These are phyloP conservation scores for Psittacula cyanocephala DNA, from an alignment of 2,113 vertebrate genomes.

Conservation along the genomic window DNA sequence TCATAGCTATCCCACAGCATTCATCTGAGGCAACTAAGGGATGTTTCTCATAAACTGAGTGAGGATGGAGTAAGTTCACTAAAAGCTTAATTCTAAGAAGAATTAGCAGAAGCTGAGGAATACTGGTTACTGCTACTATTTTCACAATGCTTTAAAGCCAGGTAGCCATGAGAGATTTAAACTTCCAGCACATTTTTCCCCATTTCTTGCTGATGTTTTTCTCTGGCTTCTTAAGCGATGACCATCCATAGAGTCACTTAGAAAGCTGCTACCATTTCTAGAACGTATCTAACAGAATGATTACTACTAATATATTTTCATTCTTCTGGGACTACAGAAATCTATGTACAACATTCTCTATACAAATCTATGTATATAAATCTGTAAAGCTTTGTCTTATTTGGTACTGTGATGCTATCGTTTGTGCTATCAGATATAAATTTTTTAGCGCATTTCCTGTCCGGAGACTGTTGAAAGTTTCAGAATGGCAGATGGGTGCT, in stretches of 20 bases:
- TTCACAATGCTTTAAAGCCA: slow-evolving; percentile 21
- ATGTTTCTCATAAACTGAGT: neutral
- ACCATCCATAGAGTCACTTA: slow-evolving; percentile 24
- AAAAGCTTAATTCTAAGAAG: neutral
- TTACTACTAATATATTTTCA: slow-evolving; percentile 33
- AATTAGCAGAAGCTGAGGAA: neutral
- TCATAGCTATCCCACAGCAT: neutral
- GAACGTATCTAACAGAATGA: slow-evolving; percentile 42
- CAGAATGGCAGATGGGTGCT: neutral
- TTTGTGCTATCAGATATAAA: neutral
- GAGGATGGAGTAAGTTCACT: neutral
- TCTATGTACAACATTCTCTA: neutral
- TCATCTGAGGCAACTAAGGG: neutral
- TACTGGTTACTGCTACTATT: neutral
- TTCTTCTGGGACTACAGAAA: slow-evolving; percentile 24
- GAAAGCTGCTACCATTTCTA: slow-evolving; percentile 57
- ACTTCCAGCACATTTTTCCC: slow-evolving; percentile 57
- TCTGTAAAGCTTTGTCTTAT: slow-evolving; percentile 10
- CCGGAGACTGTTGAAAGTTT: slow-evolving; percentile 34
- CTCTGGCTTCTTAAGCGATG: slow-evolving; percentile 53
- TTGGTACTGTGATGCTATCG: neutral
- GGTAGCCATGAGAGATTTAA: slow-evolving; percentile 56
- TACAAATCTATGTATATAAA: neutral
- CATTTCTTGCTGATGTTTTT: slow-evolving; percentile 50
- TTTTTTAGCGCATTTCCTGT: slow-evolving; percentile 17